Conservation (phyloP, 2,888 invertebrate species). For the Folsomia manolachei region DNA sequence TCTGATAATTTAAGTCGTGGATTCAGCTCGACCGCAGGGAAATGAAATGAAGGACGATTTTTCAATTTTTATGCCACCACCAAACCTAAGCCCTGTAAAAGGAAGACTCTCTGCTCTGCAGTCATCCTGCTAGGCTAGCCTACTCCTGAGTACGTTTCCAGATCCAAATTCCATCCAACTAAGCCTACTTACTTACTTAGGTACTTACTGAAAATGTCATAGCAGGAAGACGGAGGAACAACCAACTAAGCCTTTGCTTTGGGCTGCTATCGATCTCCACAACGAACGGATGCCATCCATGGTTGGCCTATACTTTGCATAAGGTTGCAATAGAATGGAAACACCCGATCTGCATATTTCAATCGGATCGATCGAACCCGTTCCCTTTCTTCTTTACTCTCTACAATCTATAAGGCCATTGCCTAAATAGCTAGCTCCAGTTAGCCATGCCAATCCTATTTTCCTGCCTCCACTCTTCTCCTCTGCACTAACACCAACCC, state of each 20-base stretch:
- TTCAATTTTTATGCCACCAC: slow-evolving; percentile 20
- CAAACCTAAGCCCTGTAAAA: not conserved
- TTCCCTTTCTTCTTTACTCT: slow-evolving; percentile 22
- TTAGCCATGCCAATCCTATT: not conserved
- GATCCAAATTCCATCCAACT: slow-evolving; percentile 10
- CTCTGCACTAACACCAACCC: not conserved
- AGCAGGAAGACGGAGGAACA: not conserved
- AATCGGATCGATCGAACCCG: slow-evolving; percentile 36
- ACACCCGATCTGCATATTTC: slow-evolving; percentile 35
- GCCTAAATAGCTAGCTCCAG: not conserved
- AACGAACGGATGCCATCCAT: not conserved
- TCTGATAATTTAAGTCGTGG: slow-evolving; percentile 17
- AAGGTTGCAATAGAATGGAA: slow-evolving; percentile 17
- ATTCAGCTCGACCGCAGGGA: slow-evolving; percentile 18
- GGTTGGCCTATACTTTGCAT: slow-evolving; percentile 1
- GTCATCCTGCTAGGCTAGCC: not conserved
- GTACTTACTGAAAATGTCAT: not conserved
- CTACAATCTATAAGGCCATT: not conserved
- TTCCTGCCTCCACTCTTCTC: not conserved
- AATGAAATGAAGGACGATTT: slow-evolving; percentile 20
- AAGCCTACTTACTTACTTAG: slow-evolving; percentile 7
- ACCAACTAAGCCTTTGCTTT: not conserved
- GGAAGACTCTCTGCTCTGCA: not conserved
- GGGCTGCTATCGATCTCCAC: slow-evolving; percentile 18
- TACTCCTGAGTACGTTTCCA: not conserved